Evolutionary conservation across 1,140 invertebrate species (phyloP), one percentile per base, ranked within the genome.

Genomic region (Tetragonula clypearis): DNA sequence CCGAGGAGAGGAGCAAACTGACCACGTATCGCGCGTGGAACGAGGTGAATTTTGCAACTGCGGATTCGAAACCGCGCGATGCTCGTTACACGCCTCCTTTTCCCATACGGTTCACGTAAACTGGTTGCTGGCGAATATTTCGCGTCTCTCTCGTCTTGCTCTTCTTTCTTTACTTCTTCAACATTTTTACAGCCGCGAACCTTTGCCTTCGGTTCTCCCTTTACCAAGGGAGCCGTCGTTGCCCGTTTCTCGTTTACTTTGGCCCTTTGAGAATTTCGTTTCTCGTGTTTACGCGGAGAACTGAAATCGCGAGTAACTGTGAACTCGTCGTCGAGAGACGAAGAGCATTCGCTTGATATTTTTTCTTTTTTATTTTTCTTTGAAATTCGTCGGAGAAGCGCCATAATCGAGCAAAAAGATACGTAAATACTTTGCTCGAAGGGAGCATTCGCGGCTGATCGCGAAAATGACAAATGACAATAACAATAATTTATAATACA

Each of bases 41-140:
- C 26, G 30, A 17, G 2, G 19, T n/a, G 66, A 0, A 35, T 68
- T 30, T 17, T 35, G 41, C 41, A 49, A 30, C 66, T 4, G 26
- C 1, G 26, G 26, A 69, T 41, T 69, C 19, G 19, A 35, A 8
- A 1, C 26, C 66, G 66, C 9, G 17, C 66, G 66, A 6, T 85
- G 56, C 68, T 60, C 73, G 75, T 78, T 69, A 71, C 62, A 58
- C 66, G 35, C 77, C 76, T 87, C 62, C 82, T 88, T 84, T 88
- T 87, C 86, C 86, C 82, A 87, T 73, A 77, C 85, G 76, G 69
- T 82, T 82, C 76, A 88, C 41, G 88, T 87, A 90, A 90, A 89
- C 88, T 89, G 88, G 79, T 86, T 86, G 74, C 78, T 79, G 72
- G 87, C 55, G 82, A 82, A 88, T 86, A 86, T 90, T 90, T 92